Conservation (phyloP, 2,888 invertebrate species). For the Acronicta leporina region DNA sequence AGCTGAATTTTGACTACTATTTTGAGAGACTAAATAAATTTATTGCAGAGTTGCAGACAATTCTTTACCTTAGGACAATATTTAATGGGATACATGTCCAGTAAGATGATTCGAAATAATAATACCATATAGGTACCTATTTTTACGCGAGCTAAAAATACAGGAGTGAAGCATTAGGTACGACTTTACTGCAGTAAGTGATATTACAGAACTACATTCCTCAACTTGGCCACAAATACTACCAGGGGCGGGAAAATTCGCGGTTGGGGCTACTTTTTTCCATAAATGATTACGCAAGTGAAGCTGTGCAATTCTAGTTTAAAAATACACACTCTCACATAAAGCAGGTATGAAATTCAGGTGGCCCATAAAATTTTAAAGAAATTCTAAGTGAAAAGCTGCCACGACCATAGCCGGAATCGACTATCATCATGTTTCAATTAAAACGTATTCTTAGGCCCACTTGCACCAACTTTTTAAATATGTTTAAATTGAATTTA, state of each 20-base stretch:
- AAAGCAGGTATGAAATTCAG: not conserved
- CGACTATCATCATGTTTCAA: conserved; percentile 2
- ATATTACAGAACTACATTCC: conserved; percentile 4
- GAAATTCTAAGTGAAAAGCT: not conserved
- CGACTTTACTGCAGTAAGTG: conserved; percentile 7
- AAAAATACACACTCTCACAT: conserved; percentile 1
- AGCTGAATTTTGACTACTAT: no score
- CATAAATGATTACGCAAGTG: conserved; percentile 15
- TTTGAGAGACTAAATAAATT: no score
- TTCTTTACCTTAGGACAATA: no score
- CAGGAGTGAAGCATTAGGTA: not conserved
- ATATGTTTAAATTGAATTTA: no score
- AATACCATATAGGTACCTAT: no score
- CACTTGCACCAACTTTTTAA: no score
- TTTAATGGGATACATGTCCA: no score
- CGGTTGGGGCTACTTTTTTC: conserved; percentile 6
- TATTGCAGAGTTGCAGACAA: no score
- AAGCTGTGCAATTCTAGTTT: conserved; percentile 2
- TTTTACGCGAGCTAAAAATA: not conserved
- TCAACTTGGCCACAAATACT: conserved; percentile 3
- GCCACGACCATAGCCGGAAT: no score
- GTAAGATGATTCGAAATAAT: no score
- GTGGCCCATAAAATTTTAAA: conserved; percentile 9
- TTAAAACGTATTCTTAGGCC: conserved; percentile 15
- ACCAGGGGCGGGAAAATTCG: conserved; percentile 10